Evolutionary conservation across 2,797 vertebrate genomes (phyloP), one percentile per base, ranked within the genome.

Genomic region (Sarcophilus harrisii): DNA sequence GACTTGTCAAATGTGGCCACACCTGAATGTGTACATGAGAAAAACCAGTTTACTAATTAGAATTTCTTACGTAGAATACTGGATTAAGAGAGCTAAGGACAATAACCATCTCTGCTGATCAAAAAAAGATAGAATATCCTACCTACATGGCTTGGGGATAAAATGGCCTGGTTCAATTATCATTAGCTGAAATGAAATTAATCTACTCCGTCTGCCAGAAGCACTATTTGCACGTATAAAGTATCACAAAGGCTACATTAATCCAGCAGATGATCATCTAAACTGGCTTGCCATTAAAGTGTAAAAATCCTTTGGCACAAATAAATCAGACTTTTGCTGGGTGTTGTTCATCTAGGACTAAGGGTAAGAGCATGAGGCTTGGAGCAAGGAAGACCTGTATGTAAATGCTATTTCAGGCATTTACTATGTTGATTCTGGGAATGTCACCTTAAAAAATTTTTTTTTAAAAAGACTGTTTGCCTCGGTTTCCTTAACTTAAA

Each of bases 41-140:
- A 96, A 97, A 93, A 95, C 90, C 95, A 96, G 98, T 90, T 96
- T 91, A 97, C 96, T 98, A 96, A 95, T 96, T 96, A 94, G 97
- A 91, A 94, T 45, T 59, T 73, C 55, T 81, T 92, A 30, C 0
- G 2, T 55, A 95, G 96, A 29, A 54, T 28, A 55, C 94, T 60
- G 27, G 49, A 59, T 95, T 90, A 38, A 52, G 58, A 92, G 92
- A 90, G 89, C 11, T 52, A 58, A 92, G 45, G 57, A 97, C 62
- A 93, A 96, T 92, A 94, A 81, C 13, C 30, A n/a, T 29, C 60
- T 81, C 57, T 91, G 24, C 57, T 58, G 4, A 38, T 91, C 32
- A 90, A 58, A 92, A 97, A 96, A 94, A 57, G 52, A 52, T 57
- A 60, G 18, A 91, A n/a, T 87, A 60, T 16, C 12, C 95, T n/a